Percentiles rank a stretch among this genome's conserved stretches.
These are phyloP conservation scores for Myanophis thanlyinensis DNA, from an alignment of 2,113 vertebrate genomes.

Conservation along the genomic window DNA sequence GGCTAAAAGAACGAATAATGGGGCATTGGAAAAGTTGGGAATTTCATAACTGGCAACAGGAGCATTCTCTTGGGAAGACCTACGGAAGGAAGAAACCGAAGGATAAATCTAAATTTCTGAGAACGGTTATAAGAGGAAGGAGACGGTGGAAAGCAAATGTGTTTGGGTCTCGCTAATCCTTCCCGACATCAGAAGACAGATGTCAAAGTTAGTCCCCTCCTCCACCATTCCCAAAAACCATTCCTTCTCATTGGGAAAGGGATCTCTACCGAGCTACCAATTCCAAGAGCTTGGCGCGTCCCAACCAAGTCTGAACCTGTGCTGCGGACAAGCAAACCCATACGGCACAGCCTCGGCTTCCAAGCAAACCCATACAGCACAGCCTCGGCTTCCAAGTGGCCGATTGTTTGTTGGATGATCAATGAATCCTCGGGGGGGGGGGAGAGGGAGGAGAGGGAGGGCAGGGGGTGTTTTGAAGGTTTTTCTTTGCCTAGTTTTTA, in stretches of 20 bases:
- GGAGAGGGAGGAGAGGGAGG: conserved; percentile 43
- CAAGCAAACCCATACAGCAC: conserved; percentile 41
- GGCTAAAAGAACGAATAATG: conserved; percentile 99
- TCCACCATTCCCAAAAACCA: background rate
- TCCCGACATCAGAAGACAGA: background rate
- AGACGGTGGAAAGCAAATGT: conserved; percentile 36
- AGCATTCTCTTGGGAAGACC: conserved; percentile 99
- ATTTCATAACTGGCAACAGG: conserved; percentile 99
- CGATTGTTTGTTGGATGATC: conserved; percentile 26
- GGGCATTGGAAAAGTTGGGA: conserved; percentile 95
- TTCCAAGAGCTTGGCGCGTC: no score
- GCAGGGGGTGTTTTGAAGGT: conserved; percentile 72
- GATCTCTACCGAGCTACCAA: background rate
- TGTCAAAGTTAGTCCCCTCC: conserved; percentile 28
- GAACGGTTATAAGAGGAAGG: conserved; percentile 50
- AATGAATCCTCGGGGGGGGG: conserved; percentile 15
- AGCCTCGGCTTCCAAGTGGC: conserved; percentile 1
- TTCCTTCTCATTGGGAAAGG: background rate
- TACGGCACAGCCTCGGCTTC: conserved; percentile 9
- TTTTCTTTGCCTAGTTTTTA: conserved; percentile 67
- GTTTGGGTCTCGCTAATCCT: conserved; percentile 24
- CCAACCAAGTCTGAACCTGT: background rate
- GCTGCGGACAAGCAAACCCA: conserved; percentile 24
- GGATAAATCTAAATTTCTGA: conserved; percentile 82
- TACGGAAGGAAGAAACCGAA: conserved; percentile 94